Percentiles rank a stretch among this genome's conserved stretches.
phyloP scores from a whole-genome alignment of 1,140 invertebrate species.

The Drusus annulatus region DNA sequence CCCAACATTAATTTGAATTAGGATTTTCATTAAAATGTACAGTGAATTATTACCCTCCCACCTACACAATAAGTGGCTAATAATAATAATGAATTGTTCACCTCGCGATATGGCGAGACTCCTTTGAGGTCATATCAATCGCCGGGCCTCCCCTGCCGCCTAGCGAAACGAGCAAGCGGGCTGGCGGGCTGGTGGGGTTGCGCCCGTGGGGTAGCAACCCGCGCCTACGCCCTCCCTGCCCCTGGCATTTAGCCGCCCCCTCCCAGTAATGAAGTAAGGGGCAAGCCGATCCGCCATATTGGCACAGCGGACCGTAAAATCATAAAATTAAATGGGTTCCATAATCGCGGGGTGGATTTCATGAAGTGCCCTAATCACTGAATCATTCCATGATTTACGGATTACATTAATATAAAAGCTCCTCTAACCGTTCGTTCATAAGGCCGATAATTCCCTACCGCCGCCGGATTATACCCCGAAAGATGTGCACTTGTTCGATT shows the following conservation, averaged over 20 bases:
- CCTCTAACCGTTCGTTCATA: conserved; percentile 25
- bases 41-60: too few species aligned
- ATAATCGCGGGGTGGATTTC: conserved; percentile 43
- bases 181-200: background rate
- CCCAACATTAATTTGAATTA: too few species aligned
- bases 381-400: conserved; percentile 43
- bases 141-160: too few species aligned
- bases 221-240: background rate
- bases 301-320: conserved; percentile 41
- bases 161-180: too few species aligned
- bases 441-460: conserved; percentile 24
- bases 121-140: too few species aligned
- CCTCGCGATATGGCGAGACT: too few species aligned
- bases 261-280: conserved; percentile 22
- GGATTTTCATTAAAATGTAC: too few species aligned
- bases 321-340: conserved; percentile 44
- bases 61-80: too few species aligned
- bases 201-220: background rate
- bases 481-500: conserved; percentile 16
- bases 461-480: conserved; percentile 6
- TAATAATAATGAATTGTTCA: too few species aligned
- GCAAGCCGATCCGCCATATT: conserved; percentile 30
- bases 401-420: conserved; percentile 31
- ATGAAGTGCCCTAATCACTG: conserved; percentile 47
- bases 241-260: background rate